Conservation (phyloP, 2,113 vertebrate genomes). For the Sclerurus mexicanus region DNA sequence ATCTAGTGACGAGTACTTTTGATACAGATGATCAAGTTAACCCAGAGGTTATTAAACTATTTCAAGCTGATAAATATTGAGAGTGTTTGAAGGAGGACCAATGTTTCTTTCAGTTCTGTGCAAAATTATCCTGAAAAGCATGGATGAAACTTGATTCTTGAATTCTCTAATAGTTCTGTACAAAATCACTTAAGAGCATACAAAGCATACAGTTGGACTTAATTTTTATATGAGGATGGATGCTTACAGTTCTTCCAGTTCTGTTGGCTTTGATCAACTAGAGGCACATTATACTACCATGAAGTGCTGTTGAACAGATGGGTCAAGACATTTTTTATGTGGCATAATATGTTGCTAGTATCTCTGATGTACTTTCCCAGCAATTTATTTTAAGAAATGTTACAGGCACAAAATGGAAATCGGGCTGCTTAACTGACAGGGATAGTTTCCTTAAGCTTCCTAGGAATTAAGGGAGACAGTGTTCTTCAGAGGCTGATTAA, state of each 20-base stretch:
- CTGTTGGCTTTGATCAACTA: background rate
- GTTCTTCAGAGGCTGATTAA: background rate
- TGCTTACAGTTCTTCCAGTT: background rate
- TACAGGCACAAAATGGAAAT: background rate
- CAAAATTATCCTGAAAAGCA: background rate
- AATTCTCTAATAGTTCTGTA: background rate
- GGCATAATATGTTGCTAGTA: background rate
- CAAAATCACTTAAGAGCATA: background rate
- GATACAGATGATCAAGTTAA: background rate
- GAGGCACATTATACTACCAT: background rate
- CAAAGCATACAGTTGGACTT: background rate
- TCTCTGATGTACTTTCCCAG: background rate
- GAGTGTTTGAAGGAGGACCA: background rate
- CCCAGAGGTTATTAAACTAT: background rate
- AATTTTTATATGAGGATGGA: background rate
- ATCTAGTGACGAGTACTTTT: background rate
- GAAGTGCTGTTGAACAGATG: background rate
- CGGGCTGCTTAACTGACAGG: background rate
- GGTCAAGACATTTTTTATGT: slow-evolving; percentile 33
- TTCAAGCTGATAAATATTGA: background rate
- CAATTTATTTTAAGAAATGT: background rate
- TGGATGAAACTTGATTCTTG: background rate
- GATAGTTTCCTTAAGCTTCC: background rate
- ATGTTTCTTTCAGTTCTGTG: background rate
- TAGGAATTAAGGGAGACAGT: background rate